phyloP scores from a whole-genome alignment of 2,888 invertebrate species.

The Trichogramma evanescens region DNA sequence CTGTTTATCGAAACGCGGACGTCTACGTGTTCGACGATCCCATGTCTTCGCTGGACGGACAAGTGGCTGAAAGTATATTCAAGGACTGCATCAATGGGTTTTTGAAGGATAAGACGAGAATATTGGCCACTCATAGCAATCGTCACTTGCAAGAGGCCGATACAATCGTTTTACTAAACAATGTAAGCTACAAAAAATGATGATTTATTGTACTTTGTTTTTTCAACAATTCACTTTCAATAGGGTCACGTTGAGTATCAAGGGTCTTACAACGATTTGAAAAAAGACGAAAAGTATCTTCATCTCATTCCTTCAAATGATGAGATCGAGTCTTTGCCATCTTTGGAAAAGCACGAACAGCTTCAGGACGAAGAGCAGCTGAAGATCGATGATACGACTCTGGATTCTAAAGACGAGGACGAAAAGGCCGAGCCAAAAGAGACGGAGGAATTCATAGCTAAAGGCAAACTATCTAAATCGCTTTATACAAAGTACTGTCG shows the following conservation, averaged over 20 bases:
- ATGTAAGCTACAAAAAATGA: slow-evolving; percentile 24
- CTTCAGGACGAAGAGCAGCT: no score
- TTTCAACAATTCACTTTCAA: neutral
- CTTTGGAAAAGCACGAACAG: no score
- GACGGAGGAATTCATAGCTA: slow-evolving; percentile 58
- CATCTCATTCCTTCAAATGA: slow-evolving; percentile 32
- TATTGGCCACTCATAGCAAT: slow-evolving; percentile 70
- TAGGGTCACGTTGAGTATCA: neutral
- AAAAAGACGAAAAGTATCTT: neutral
- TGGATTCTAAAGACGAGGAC: slow-evolving; percentile 22
- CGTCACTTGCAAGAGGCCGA: slow-evolving; percentile 56
- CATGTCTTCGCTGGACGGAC: slow-evolving; percentile 70
- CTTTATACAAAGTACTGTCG: slow-evolving; percentile 65
- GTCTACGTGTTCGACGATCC: slow-evolving; percentile 76
- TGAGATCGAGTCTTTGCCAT: slow-evolving; percentile 26
- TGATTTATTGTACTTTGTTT: neutral
- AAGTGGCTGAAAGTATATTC: slow-evolving; percentile 67
- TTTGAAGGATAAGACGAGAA: slow-evolving; percentile 60
- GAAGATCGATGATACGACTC: no score
- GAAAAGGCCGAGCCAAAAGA: slow-evolving; percentile 46
- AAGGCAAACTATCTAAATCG: slow-evolving; percentile 57
- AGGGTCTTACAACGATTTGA: neutral
- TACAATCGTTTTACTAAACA: slow-evolving; percentile 33
- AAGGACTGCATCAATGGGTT: slow-evolving; percentile 62
- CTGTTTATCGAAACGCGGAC: slow-evolving; percentile 70